Conservation (phyloP, 2,113 vertebrate genomes). For the Leucosticte australis region DNA sequence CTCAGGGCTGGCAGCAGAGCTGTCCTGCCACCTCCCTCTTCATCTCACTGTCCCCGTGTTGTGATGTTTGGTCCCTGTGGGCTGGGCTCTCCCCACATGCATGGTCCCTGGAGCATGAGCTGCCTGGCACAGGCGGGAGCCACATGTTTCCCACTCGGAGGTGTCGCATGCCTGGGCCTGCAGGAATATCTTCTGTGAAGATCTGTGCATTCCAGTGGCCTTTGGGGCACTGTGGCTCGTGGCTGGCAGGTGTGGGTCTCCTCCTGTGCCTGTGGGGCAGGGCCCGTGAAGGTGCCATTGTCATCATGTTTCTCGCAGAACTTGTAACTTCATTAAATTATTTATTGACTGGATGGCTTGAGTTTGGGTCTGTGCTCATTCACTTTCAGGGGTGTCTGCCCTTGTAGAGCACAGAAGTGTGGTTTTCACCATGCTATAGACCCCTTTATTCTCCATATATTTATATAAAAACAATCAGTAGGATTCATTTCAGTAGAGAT, state of each 20-base stretch:
- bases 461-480: background rate
- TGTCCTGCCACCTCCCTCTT: background rate
- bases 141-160: background rate
- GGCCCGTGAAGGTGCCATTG: background rate
- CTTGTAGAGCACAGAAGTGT: background rate
- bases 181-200: slow-evolving; percentile 78
- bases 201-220: slow-evolving; percentile 52
- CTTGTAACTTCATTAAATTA: slow-evolving; percentile 77
- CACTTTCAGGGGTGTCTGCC: background rate
- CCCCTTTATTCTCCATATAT: background rate
- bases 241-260: background rate
- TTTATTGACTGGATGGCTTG: slow-evolving; percentile 69
- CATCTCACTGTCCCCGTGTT: background rate
- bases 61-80: slow-evolving; percentile 10
- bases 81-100: background rate
- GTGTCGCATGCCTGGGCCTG: slow-evolving; percentile 26
- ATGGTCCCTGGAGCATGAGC: slow-evolving; percentile 1
- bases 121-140: background rate
- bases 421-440: accelerated
- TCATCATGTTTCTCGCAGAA: slow-evolving; percentile 34
- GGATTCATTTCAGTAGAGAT: background rate
- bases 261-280: background rate
- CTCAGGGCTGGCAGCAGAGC: background rate
- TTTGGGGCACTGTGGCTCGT: slow-evolving; percentile 18
- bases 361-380: slow-evolving; percentile 7